Base-by-base conservation (phyloP, 1,140 invertebrate species). In the Zaprionus africanus region DNA sequence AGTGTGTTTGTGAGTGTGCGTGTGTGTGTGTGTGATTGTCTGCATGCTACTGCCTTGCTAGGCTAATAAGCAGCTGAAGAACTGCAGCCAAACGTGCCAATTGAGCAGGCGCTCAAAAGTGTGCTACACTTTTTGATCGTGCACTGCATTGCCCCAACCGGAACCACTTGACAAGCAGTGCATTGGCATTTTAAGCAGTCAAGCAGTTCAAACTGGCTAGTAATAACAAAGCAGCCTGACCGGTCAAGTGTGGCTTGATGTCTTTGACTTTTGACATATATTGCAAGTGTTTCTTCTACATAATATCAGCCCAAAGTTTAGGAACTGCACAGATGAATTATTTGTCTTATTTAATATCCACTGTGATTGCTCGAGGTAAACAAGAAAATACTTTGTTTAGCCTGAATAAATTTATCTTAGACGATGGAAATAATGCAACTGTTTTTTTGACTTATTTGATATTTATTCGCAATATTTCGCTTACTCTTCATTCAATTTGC, bases 11-110 rank as follows among this genome's bases (percentile, higher is more conserved):
- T 61, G 49, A 19, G 60, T 57, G 63, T 72, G 43, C 13, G 12
- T 41, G 12, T 53, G 12, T 64, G 43, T 69, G 19, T 61, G 49
- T 24, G 59, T 59, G 62, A 67, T 41, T 19, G n/a, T 41, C 1
- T 43, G 13, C 46, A 36, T 63, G n/a, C 31, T 71, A 51, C 54
- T 58, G 68, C 61, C 69, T 46, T 49, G 17, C 36, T 28, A 54
- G 70, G 34, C 68, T 77, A 77, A 77, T 73, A 67, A 77, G 75
- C 75, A 51, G 34, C 41, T 53, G 19, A 66, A 71, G 41, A 58
- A 59, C 66, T 69, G 59, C 57, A 69, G 28, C 38, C 13, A 49
- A 17, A 67, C 65, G 59, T 70, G 49, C 38, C 61, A 65, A 60
- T 62, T 49, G 62, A 56, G 26, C 61, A 41, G 15, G 54, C 54